Evolutionary conservation across 2,888 invertebrate species (phyloP).

Genomic region (Pecten maximus): DNA sequence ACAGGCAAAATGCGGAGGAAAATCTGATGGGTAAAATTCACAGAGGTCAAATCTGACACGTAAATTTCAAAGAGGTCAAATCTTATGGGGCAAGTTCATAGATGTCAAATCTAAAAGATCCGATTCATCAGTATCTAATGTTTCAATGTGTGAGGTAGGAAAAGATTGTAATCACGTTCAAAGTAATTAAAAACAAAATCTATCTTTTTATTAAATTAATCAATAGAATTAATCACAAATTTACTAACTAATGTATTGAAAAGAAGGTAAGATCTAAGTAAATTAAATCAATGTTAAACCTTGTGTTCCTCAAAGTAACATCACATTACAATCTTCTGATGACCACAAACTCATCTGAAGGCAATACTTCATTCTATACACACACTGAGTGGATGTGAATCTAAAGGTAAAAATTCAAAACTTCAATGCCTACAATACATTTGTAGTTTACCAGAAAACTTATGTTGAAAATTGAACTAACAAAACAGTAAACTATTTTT

Average conservation of each 20-base stretch:
- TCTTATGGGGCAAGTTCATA: neutral
- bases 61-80: neutral
- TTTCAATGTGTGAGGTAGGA: neutral
- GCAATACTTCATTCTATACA: neutral
- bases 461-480: too few species aligned
- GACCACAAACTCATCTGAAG: neutral
- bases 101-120: neutral
- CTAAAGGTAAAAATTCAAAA: too few species aligned
- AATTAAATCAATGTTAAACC: neutral
- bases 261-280: neutral
- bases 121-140: too few species aligned
- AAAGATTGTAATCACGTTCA: neutral
- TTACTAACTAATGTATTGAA: neutral
- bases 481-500: too few species aligned
- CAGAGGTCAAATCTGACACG: neutral
- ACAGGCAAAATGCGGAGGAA: too few species aligned
- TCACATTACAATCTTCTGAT: neutral
- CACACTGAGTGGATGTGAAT: neutral
- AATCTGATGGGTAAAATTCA: conserved; percentile 3
- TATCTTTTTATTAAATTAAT: neutral
- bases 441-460: too few species aligned
- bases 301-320: neutral
- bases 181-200: neutral
- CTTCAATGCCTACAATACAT: too few species aligned
- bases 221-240: neutral